Evolutionary conservation across 2,888 invertebrate genomes (phyloP), one percentile per base, ranked within the genome.

Genomic region (Zeuzera pyrina): DNA sequence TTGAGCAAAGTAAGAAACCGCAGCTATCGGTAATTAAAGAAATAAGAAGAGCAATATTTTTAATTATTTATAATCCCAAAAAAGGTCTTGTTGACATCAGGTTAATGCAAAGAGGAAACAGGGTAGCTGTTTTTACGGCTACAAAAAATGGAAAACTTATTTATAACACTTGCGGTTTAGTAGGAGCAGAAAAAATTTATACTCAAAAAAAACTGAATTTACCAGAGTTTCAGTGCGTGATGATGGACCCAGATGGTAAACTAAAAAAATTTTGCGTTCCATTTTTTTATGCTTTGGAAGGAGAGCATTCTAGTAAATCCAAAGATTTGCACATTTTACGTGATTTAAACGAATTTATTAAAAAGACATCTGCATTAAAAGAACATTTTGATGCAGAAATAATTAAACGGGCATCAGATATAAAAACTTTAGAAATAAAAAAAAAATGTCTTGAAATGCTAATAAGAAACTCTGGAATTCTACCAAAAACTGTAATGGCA

Each of bases 21-120:
- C 76, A 74, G 30, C 54, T 78, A 7, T 66, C 74, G 1, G 55
- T 69, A 3, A 59, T 78, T 3, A 81, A 79, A 55, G 74, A 81
- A 36, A 73, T 87, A 21, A 84, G 88, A 49, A 85, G 89, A 34
- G 91, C 90, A 0, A 78, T 94, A 29, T 98, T 98, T 68, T 83
- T 98, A 33, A 90, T 94, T 2, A 95, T 99, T 42, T 98, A 97
- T 70, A 94, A 95, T 3, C 94, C 97, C 0, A 92, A 93, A 46
- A 89, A 96, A 62, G 97, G 97, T 8, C 87, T 95, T 3, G 86
- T 99, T 32, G 98, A 98, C 71, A 93, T 98, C 35, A 96, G 98
- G 90, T 87, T 94, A 2, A 87, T 95, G 55, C 94, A 95, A 60
- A 90, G 93, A 59, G 97, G 98, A 0, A 91, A 91, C 7, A 90